A percentile compares a stretch with the other conserved stretches of the same genome.
phyloP scores from a whole-genome alignment of 2,797 vertebrate genomes.

The Syngnathus rostellatus region DNA sequence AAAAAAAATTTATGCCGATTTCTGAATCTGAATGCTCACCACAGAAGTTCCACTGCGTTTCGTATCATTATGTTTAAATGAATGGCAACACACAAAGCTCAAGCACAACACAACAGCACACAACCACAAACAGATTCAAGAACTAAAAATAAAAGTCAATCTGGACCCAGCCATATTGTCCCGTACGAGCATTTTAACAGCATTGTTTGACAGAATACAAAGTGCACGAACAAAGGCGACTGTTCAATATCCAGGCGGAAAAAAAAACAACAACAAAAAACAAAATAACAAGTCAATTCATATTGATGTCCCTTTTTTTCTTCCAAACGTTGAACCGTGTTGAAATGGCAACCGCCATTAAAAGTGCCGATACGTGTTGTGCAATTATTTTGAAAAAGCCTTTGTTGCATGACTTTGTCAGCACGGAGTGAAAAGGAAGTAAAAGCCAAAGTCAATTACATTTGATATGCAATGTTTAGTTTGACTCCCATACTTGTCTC shows the following conservation, averaged over 20 bases:
- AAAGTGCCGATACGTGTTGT: slow-evolving; percentile 12
- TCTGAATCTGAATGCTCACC: not conserved
- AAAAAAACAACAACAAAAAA: slow-evolving; percentile 1
- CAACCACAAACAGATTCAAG: slow-evolving; percentile 12
- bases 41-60: not conserved
- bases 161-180: slow-evolving; percentile 52
- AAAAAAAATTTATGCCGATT: no score
- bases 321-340: slow-evolving; percentile 20
- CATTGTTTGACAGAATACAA: slow-evolving; percentile 7
- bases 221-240: slow-evolving; percentile 18
- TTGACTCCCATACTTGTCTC: slow-evolving; percentile 99
- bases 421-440: slow-evolving; percentile 82
- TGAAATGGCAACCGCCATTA: slow-evolving; percentile 19
- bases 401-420: slow-evolving; percentile 45
- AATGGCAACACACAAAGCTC: slow-evolving; percentile 20
- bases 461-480: slow-evolving; percentile 99
- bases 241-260: slow-evolving; percentile 12
- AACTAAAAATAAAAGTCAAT: slow-evolving; percentile 26
- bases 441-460: slow-evolving; percentile 99
- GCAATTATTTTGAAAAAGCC: slow-evolving; percentile 18
- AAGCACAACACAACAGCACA: slow-evolving; percentile 9
- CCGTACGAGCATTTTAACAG: slow-evolving; percentile 44
- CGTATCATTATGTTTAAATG: not conserved
- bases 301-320: slow-evolving; percentile 23
- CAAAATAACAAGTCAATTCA: slow-evolving; percentile 21